Evolutionary conservation across 2,888 invertebrate genomes (phyloP).

Genomic region (Esperia sulphurella): DNA sequence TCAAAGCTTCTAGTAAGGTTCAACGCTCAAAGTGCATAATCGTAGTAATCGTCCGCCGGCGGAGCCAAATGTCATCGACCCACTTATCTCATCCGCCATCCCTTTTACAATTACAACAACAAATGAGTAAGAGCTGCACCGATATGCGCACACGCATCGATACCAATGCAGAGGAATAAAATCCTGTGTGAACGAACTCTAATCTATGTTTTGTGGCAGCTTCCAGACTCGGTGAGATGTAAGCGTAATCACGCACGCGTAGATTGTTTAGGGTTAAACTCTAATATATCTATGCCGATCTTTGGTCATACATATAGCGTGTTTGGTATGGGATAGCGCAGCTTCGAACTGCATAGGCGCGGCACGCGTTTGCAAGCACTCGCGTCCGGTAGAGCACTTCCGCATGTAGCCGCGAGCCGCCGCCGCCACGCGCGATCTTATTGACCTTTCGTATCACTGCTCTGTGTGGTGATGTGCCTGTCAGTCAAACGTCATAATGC

Average conservation of each 20-base stretch:
- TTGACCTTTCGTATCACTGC: no score
- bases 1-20: slow-evolving; percentile 70
- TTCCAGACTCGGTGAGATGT: slow-evolving; percentile 63
- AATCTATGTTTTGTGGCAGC: slow-evolving; percentile 63
- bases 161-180: slow-evolving; percentile 74
- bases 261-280: slow-evolving; percentile 32
- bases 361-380: no score
- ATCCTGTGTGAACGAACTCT: slow-evolving; percentile 80
- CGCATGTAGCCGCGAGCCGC: no score
- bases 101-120: slow-evolving; percentile 79
- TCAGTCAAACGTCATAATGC: no score
- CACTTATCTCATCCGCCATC: slow-evolving; percentile 79
- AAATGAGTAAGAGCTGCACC: slow-evolving; percentile 76
- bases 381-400: no score
- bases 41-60: slow-evolving; percentile 66
- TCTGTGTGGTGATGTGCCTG: no score
- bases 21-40: slow-evolving; percentile 79
- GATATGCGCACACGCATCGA: slow-evolving; percentile 67
- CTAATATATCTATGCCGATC: no score
- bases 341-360: no score
- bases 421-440: no score
- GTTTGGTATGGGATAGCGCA: neutral
- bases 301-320: no score
- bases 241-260: slow-evolving; percentile 52
- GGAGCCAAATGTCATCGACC: slow-evolving; percentile 78